Evolutionary conservation across 2,797 vertebrate genomes (phyloP), one percentile per base, ranked within the genome.

Genomic region (Leptodactylus fallax): DNA sequence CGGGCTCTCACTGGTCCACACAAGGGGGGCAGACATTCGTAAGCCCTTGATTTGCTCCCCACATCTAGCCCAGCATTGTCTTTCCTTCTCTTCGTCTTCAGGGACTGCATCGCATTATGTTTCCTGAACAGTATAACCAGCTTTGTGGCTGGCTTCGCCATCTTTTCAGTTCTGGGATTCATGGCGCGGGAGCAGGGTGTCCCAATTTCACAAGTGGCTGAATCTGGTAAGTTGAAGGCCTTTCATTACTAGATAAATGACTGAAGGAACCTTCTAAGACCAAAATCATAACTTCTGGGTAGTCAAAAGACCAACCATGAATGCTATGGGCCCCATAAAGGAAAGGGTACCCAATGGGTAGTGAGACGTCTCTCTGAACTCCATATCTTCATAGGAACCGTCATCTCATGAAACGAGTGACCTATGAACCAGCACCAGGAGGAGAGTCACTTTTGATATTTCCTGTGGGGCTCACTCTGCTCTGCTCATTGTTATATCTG

Each of bases 151-250:
- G 97, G 97, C 5, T 97, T 98, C 47, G 96, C 93, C 45, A 96
- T 99, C 84, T 98, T 98, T 93, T 97, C 98, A 0, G 93, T 97
- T 63, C 87, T 98, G 91, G 98, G 98, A 74, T 99, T 97, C 94
- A 96, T 98, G 97, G 94, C 96, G 23, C 84, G 79, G 5, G 93
- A 96, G 78, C 95, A 96, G 56, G 90, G 74, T 0, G 0, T 97
- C 1, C 9, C 92, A 0, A 91, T 99, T 23, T 47, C 87, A 0
- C 92, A 97, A 0, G 94, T 98, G 49, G 94, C 90, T 0, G 14
- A 90, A 23, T 90, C 92, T 63, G 98, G 98, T 98, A 92, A 53
- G 94, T 81, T 51, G 9, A 58, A 55, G 14, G 49, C 21, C 51
- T 23, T n/a, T 14, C 9, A 12, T 56, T 25, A 27, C 12, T 55